Evolutionary conservation across 2,797 vertebrate species (phyloP).

Genomic region (Manis javanica): DNA sequence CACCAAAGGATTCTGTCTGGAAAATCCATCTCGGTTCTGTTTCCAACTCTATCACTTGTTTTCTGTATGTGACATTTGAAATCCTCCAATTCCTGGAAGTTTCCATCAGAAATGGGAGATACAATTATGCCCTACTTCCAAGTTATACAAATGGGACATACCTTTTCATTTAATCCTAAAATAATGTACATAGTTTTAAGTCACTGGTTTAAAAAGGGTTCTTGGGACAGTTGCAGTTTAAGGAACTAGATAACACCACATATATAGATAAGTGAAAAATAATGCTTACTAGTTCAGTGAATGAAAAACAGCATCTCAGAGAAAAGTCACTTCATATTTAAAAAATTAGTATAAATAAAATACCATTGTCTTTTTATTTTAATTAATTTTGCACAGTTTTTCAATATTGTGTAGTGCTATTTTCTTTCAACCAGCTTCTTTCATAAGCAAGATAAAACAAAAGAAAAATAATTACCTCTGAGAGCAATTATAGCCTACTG

Average conservation of each 20-base stretch:
- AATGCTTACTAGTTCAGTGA: background rate
- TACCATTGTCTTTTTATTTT: background rate
- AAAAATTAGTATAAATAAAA: constrained; percentile 7
- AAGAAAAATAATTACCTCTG: background rate
- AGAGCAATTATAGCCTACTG: constrained; percentile 36
- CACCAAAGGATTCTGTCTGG: background rate
- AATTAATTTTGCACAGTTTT: background rate
- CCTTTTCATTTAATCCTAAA: background rate
- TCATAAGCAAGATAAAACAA: constrained; percentile 34
- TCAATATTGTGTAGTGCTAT: background rate
- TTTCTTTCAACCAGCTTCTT: constrained; percentile 44
- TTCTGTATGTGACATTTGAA: constrained; percentile 37
- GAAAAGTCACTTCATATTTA: background rate
- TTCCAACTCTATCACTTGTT: background rate
- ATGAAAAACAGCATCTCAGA: background rate
- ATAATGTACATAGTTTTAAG: background rate
- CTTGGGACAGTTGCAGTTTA: background rate
- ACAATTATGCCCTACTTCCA: background rate
- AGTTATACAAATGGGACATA: background rate
- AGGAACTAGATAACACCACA: background rate
- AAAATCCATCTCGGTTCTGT: background rate
- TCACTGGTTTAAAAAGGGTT: background rate
- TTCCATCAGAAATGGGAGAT: background rate
- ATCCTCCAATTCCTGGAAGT: background rate
- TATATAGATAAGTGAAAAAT: background rate